These are phyloP conservation scores for Dolichopus griseipennis DNA, from an alignment of 2,888 invertebrate species.

Conservation along the genomic window DNA sequence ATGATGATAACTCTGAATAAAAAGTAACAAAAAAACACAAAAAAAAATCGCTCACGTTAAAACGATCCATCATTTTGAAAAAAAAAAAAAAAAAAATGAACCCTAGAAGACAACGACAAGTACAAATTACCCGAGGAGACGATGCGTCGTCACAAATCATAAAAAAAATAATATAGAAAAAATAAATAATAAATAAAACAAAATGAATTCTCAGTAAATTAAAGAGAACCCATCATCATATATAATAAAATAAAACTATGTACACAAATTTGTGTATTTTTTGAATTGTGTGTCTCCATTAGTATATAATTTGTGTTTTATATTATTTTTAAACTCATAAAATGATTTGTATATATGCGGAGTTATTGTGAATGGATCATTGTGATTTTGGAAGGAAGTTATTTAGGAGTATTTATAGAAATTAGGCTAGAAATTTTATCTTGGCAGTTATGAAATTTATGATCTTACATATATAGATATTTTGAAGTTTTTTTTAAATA, in stretches of 20 bases:
- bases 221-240: not conserved
- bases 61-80: constrained; percentile 1
- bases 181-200: no score
- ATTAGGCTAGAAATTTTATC: no score
- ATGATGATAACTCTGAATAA: no score
- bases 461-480: no score
- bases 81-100: not conserved
- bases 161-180: no score
- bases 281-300: not conserved
- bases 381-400: no score
- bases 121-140: constrained; percentile 9
- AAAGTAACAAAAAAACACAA: not conserved
- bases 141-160: not conserved
- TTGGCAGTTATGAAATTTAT: no score
- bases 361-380: no score
- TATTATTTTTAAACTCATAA: no score
- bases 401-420: no score
- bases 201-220: not conserved
- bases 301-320: not conserved
- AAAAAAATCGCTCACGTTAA: not conserved
- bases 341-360: no score
- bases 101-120: constrained; percentile 6
- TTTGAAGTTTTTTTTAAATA: no score
- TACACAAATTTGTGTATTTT: not conserved
- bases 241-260: not conserved